These are phyloP conservation scores for Porites evermanni DNA, from an alignment of 92 coral and sea anemone genomes.

Conservation along the genomic window DNA sequence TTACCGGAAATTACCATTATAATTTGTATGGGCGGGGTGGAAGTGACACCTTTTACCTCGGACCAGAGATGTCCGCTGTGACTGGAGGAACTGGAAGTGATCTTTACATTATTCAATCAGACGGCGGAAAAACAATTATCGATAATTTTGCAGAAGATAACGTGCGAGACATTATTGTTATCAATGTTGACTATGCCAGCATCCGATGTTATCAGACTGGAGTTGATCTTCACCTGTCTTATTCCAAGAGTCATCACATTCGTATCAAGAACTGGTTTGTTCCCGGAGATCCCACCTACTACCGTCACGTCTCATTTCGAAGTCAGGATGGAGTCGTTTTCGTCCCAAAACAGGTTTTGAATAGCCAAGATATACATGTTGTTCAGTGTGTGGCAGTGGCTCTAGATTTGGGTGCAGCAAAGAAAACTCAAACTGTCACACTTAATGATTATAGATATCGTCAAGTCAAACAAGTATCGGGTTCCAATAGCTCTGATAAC, in stretches of 20 bases:
- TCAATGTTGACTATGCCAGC: slow-evolving; percentile 35
- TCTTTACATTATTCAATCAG: slow-evolving; percentile 50
- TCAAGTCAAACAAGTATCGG: slow-evolving; percentile 53
- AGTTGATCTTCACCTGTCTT: slow-evolving; percentile 39
- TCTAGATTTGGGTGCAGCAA: slow-evolving; percentile 21
- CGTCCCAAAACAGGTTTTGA: slow-evolving; percentile 35
- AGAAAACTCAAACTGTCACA: not conserved
- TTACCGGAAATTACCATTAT: slow-evolving; percentile 60
- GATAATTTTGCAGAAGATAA: slow-evolving; percentile 68
- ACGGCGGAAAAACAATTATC: slow-evolving; percentile 64
- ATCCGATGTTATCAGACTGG: slow-evolving; percentile 41
- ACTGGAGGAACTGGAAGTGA: slow-evolving; percentile 64
- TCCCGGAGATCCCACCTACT: slow-evolving; percentile 41
- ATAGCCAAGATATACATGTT: not conserved
- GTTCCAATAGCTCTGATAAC: slow-evolving; percentile 24
- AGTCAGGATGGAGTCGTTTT: slow-evolving; percentile 62
- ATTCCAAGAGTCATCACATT: slow-evolving; percentile 52
- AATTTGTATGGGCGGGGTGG: slow-evolving; percentile 73
- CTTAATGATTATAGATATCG: not conserved
- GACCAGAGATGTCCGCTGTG: slow-evolving; percentile 53
- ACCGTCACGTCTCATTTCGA: slow-evolving; percentile 65
- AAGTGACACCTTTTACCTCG: slow-evolving; percentile 59
- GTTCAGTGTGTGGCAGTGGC: slow-evolving; percentile 60
- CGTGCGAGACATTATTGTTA: slow-evolving; percentile 50
- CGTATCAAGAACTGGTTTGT: slow-evolving; percentile 68